Evolutionary conservation across 2,113 vertebrate genomes (phyloP).

Genomic region (Psammodynastes pulverulentus): DNA sequence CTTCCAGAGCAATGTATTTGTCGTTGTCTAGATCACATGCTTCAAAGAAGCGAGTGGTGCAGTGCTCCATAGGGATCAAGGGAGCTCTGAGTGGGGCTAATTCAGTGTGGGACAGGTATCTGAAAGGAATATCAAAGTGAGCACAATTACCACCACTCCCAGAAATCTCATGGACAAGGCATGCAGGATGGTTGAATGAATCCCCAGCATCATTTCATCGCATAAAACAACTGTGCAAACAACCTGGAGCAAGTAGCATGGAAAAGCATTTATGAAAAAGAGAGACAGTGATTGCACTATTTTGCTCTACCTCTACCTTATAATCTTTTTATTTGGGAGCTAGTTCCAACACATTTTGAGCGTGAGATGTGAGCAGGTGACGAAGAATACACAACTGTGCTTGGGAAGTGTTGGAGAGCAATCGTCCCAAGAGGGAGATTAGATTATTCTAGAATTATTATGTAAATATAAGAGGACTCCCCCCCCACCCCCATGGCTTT

Average conservation of each 20-base stretch:
- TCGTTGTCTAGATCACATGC: constrained; percentile 89
- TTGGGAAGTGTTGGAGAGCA: not conserved
- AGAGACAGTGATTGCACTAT: not conserved
- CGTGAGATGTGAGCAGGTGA: not conserved
- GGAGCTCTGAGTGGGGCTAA: constrained; percentile 93
- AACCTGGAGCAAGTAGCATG: not conserved
- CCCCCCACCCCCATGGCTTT: not conserved
- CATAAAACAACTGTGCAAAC: not conserved
- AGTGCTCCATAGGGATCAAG: constrained; percentile 99
- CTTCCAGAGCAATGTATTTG: constrained; percentile 97
- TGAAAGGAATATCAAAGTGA: constrained; percentile 27
- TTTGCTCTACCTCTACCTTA: not conserved
- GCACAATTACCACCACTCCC: not conserved
- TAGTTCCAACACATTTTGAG: not conserved
- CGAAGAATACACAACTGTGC: not conserved
- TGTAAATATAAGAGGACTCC: not conserved
- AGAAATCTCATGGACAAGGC: not conserved
- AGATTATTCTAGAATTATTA: not conserved
- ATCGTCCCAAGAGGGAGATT: not conserved
- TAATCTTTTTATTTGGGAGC: not conserved
- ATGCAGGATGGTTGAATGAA: not conserved
- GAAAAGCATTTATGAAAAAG: not conserved
- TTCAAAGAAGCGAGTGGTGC: constrained; percentile 97
- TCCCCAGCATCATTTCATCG: not conserved
- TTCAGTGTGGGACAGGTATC: constrained; percentile 97